These are phyloP conservation scores for Pollimyrus isidori DNA, from an alignment of 2,113 vertebrate genomes.

Conservation along the genomic window DNA sequence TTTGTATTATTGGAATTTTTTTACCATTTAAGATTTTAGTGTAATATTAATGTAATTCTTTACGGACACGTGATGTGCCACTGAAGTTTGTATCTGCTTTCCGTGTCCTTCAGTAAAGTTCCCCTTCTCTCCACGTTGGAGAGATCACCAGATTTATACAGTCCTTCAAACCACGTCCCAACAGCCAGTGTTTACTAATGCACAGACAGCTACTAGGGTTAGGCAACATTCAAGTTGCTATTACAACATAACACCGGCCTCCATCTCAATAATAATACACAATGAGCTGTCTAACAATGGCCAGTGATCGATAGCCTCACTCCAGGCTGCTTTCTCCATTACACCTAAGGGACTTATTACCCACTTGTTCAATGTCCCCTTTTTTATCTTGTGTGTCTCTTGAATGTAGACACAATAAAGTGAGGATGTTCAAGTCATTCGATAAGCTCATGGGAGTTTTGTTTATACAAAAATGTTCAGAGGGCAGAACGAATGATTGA, in stretches of 20 bases:
- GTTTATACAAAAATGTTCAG: neutral
- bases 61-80: no score
- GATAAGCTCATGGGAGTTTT: neutral
- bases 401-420: constrained; percentile 20
- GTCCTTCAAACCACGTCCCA: no score
- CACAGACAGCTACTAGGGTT: neutral
- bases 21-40: no score
- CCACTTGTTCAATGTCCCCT: neutral
- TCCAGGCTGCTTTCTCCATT: constrained; percentile 8
- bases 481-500: neutral
- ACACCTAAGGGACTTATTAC: neutral
- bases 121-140: no score
- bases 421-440: constrained; percentile 15
- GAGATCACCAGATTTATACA: no score
- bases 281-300: constrained; percentile 27
- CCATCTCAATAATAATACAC: constrained; percentile 22
- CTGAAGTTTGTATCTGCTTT: no score
- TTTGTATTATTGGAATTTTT: no score
- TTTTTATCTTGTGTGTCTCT: neutral
- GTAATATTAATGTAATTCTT: no score
- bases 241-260: constrained; percentile 11
- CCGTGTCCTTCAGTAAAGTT: no score
- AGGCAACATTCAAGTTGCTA: neutral
- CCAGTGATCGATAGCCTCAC: constrained; percentile 33
- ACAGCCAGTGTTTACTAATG: neutral